Evolutionary conservation across 2,113 vertebrate species (phyloP).

Genomic region (Clarias magur): DNA sequence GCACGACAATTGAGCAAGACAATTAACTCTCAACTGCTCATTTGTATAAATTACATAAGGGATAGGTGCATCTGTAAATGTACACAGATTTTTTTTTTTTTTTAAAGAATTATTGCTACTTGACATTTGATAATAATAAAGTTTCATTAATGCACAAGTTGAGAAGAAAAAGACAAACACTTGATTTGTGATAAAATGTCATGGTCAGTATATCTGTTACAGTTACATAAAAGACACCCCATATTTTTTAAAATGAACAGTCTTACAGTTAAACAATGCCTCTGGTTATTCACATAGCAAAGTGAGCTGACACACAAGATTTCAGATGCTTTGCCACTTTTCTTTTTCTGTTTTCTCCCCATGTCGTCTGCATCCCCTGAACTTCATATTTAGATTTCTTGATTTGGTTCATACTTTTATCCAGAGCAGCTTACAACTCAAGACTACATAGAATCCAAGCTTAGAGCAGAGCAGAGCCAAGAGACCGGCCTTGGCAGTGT

Average conservation of each 20-base stretch:
- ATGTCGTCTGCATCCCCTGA: not conserved
- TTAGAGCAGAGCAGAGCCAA: not conserved
- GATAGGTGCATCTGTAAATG: too few species aligned
- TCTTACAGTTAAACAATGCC: not conserved
- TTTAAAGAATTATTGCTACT: not conserved
- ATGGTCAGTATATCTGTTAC: not conserved
- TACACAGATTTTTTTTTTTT: too few species aligned
- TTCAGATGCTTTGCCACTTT: not conserved
- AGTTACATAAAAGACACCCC: not conserved
- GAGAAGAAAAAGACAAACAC: not conserved
- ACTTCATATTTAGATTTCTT: not conserved
- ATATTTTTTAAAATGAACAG: not conserved
- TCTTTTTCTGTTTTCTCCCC: not conserved
- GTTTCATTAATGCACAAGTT: too few species aligned
- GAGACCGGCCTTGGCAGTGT: not conserved
- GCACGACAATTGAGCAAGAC: too few species aligned
- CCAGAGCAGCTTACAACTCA: conserved; percentile 1
- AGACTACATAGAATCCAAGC: not conserved
- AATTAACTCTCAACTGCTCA: too few species aligned
- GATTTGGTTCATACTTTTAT: not conserved
- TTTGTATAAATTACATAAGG: too few species aligned
- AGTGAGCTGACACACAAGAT: not conserved
- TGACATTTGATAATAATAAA: too few species aligned
- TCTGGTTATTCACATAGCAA: not conserved
- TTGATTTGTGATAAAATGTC: not conserved